Conservation (phyloP, 2,888 invertebrate species). For the Eupelmus urozonus region DNA sequence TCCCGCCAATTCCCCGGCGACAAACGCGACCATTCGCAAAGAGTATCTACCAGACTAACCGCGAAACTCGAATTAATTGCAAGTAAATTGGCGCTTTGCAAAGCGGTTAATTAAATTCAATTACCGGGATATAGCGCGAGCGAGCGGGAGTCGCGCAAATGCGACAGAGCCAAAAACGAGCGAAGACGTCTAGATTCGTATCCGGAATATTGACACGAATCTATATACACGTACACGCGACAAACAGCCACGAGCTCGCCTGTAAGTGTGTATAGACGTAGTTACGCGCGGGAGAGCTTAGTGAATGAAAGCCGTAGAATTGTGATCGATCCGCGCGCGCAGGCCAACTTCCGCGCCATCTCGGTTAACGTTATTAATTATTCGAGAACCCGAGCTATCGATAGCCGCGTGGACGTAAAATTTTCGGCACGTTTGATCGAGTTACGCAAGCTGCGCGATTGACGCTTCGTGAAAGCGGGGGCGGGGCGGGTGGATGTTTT, state of each 20-base stretch:
- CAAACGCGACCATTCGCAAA: no score
- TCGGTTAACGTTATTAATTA: conserved; percentile 40
- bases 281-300: not conserved
- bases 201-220: conserved; percentile 16
- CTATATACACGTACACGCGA: not conserved
- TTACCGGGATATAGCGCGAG: conserved; percentile 10
- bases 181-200: not conserved
- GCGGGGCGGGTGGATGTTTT: not conserved
- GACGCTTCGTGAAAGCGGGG: conserved; percentile 1
- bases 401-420: conserved; percentile 20
- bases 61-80: conserved; percentile 21
- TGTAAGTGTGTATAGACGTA: not conserved
- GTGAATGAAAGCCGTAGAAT: conserved; percentile 4
- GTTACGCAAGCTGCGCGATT: conserved; percentile 7
- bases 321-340: conserved; percentile 17
- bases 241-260: not conserved
- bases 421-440: conserved; percentile 44
- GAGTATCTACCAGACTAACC: not conserved
- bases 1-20: conserved; percentile 5
- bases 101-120: conserved; percentile 47
- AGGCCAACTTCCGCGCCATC: conserved; percentile 10
- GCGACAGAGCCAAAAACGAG: not conserved
- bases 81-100: conserved; percentile 26
- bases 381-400: conserved; percentile 7
- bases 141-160: not conserved